Conservation (phyloP, 2,888 invertebrate genomes). For the Acleris sparsana region DNA sequence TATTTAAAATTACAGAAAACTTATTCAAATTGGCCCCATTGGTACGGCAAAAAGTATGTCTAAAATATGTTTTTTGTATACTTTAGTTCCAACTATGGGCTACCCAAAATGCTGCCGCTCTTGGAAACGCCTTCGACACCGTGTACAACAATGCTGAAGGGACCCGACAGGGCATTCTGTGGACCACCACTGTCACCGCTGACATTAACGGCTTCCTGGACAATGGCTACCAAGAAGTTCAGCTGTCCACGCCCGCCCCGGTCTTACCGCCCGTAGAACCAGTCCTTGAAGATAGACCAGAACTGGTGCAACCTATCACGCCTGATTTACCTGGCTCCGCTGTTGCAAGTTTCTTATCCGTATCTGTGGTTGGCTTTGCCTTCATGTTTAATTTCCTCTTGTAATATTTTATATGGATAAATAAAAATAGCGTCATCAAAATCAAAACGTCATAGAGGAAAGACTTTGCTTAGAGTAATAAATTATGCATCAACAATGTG, state of each 20-base stretch:
- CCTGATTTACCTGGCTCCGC: constrained; percentile 62
- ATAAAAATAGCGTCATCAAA: neutral
- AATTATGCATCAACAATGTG: too few relatives aligned
- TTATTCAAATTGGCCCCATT: too few relatives aligned
- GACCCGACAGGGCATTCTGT: constrained; percentile 52
- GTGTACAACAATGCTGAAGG: constrained; percentile 48
- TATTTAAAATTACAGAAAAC: too few relatives aligned
- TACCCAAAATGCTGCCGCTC: constrained; percentile 40
- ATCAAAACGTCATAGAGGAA: too few relatives aligned
- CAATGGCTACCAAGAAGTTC: constrained; percentile 44
- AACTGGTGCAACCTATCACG: constrained; percentile 51
- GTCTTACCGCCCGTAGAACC: constrained; percentile 41
- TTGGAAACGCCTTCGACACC: constrained; percentile 47
- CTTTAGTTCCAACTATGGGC: constrained; percentile 69
- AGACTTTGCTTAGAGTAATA: too few relatives aligned
- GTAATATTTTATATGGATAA: constrained; percentile 40
- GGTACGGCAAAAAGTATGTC: too few relatives aligned
- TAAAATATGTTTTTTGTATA: constrained; percentile 14
- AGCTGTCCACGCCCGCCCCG: constrained; percentile 37
- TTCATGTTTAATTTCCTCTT: constrained; percentile 51
- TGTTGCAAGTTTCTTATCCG: constrained; percentile 52
- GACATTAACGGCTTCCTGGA: constrained; percentile 59
- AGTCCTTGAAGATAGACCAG: constrained; percentile 16
- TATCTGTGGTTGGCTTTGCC: constrained; percentile 50
- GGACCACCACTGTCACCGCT: constrained; percentile 47